Evolutionary conservation across 1,140 invertebrate species (phyloP).

Genomic region (Zaprionus camerounensis): DNA sequence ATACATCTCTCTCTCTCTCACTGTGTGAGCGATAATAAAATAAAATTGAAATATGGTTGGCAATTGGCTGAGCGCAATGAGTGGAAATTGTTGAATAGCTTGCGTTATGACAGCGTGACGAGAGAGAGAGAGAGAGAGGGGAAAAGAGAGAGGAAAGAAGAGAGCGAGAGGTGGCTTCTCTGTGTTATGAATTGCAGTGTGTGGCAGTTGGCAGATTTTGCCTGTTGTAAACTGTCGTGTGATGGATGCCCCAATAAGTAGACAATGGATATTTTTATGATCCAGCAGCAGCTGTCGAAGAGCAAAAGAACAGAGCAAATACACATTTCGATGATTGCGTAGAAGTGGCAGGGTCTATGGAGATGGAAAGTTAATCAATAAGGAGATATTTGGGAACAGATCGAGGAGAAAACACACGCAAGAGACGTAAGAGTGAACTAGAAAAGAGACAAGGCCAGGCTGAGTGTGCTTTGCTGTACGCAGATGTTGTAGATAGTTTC

Average conservation of each 20-base stretch:
- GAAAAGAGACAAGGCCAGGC: background rate
- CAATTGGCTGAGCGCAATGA: constrained; percentile 75
- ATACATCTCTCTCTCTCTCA: constrained; percentile 19
- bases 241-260: constrained; percentile 60
- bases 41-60: constrained; percentile 80
- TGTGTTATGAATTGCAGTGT: background rate
- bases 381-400: background rate
- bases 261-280: constrained; percentile 34
- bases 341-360: background rate
- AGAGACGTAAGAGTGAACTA: background rate
- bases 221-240: constrained; percentile 45
- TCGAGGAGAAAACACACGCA: background rate
- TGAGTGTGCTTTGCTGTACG: background rate
- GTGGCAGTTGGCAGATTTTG: constrained; percentile 24
- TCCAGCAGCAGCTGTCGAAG: constrained; percentile 11
- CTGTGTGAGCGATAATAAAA: constrained; percentile 64
- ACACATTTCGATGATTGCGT: background rate
- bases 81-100: constrained; percentile 62
- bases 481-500: background rate
- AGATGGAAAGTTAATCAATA: background rate
- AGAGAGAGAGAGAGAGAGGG: background rate
- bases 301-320: background rate
- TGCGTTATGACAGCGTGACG: constrained; percentile 41
- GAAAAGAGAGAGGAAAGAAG: background rate
- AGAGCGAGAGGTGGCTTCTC: no score